Evolutionary conservation across 2,113 vertebrate species (phyloP).

Genomic region (Cyanoderma ruficeps): DNA sequence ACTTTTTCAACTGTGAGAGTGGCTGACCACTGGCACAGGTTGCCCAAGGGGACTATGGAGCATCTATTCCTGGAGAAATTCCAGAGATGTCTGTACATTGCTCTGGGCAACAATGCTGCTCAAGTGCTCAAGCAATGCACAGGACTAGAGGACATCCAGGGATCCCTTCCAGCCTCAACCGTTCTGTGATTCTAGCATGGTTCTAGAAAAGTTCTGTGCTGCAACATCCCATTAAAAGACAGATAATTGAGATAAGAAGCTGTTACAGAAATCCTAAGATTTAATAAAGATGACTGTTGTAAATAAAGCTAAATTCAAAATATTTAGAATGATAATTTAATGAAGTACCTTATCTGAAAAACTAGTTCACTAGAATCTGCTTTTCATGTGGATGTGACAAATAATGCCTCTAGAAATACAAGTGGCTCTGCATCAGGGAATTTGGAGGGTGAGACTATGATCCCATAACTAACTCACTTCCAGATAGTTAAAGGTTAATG

Average conservation of each 20-base stretch:
- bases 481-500: neutral
- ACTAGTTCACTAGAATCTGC: neutral
- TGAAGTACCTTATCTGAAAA: neutral
- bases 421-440: neutral
- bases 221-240: neutral
- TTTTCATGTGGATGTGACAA: neutral
- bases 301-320: neutral
- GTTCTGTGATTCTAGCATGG: neutral
- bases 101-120: neutral
- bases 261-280: neutral
- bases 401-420: neutral
- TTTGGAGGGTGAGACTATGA: neutral
- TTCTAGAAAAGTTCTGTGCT: neutral
- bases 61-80: neutral
- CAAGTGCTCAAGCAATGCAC: rapidly evolving
- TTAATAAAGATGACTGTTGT: neutral
- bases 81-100: neutral
- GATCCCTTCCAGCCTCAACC: neutral
- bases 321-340: neutral
- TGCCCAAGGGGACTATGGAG: neutral
- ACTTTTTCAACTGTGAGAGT: neutral
- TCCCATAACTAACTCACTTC: neutral
- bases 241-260: neutral
- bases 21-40: neutral
- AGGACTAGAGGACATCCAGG: neutral